Percentiles rank a stretch among this genome's conserved stretches.
Evolutionary conservation across 2,797 vertebrate genomes (phyloP).

Genomic region (Eulemur mongoz): DNA sequence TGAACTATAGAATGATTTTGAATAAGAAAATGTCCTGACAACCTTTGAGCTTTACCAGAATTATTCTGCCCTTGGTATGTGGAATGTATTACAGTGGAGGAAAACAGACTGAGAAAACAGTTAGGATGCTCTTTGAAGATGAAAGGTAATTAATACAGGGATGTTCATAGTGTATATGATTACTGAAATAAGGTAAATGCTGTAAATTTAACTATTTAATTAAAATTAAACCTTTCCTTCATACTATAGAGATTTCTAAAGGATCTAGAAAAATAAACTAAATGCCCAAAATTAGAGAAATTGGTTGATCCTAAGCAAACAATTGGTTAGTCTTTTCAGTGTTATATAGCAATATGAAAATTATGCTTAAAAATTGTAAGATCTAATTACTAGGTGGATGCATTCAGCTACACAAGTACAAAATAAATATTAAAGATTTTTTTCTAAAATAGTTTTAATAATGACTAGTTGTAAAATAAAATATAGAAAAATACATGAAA

Average conservation of each 20-base stretch:
- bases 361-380: background rate
- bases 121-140: background rate
- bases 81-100: background rate
- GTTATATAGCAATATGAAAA: background rate
- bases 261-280: background rate
- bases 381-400: background rate
- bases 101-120: background rate
- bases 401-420: background rate
- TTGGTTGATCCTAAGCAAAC: background rate
- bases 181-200: background rate
- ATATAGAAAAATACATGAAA: background rate
- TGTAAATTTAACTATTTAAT: background rate
- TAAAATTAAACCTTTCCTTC: background rate
- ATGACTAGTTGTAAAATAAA: background rate
- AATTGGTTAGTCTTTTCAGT: background rate
- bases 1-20: background rate
- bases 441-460: background rate
- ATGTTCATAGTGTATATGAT: background rate
- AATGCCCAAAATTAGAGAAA: background rate
- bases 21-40: background rate
- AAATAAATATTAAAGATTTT: background rate
- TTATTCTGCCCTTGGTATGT: background rate
- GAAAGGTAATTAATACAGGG: background rate
- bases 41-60: background rate
- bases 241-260: background rate